Conservation (phyloP, 1,140 invertebrate species). For the Plutomurus gul region DNA sequence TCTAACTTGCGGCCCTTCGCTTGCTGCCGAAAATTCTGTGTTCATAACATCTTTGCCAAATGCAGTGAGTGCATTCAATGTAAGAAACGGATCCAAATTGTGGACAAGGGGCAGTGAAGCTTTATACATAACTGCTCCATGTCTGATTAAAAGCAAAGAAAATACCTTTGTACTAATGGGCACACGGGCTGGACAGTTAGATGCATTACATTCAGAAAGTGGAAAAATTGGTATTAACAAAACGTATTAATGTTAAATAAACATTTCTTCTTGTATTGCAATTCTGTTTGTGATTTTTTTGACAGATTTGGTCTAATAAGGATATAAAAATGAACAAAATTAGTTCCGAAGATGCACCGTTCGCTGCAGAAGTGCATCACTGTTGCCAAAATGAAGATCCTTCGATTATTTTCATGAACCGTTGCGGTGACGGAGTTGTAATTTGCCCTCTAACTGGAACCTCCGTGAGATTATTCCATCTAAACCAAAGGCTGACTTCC, state of each 20-base stretch:
- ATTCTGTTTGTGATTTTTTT: too few relatives aligned
- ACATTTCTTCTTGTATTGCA: neutral
- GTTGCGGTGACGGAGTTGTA: neutral
- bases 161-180: neutral
- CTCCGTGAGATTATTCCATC: neutral
- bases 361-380: neutral
- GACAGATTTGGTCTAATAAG: neutral
- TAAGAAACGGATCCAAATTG: neutral
- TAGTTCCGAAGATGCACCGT: neutral
- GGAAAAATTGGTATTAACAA: neutral
- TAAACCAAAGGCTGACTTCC: neutral
- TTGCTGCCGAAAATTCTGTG: too few relatives aligned
- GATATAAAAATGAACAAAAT: neutral
- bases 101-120: neutral
- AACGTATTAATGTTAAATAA: neutral
- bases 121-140: neutral
- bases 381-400: neutral
- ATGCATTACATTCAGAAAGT: neutral
- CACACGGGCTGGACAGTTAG: neutral
- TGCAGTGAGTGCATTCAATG: neutral
- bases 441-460: neutral
- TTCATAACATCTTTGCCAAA: too few relatives aligned
- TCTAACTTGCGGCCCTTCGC: too few relatives aligned
- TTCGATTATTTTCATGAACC: neutral
- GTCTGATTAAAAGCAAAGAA: neutral